Evolutionary conservation across 2,113 vertebrate species (phyloP), one percentile per base, ranked within the genome.

Genomic region (Scopus umbretta): DNA sequence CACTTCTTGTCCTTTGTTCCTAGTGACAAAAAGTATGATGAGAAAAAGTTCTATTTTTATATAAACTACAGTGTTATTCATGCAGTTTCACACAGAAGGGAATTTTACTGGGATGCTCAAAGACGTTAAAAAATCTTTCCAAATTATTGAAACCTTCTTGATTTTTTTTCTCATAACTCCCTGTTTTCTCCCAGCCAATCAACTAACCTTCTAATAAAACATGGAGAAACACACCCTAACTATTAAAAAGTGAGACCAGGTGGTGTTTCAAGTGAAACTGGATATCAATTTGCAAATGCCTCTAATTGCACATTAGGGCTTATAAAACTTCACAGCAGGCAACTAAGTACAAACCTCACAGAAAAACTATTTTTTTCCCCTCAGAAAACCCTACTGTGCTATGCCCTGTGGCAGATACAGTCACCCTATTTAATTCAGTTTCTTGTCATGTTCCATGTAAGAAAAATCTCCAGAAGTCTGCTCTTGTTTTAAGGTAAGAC

Each of bases 231-330:
- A 40, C 23, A 84, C 20, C 6, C 38, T 52, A 59, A 43, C 34
- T 63, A 71, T 5, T 96, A 85, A 89, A 88, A 79, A 34, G 10
- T 50, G 20, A 90, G 38, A 81, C 26, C 86, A 96, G 83, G 76
- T 91, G 89, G 65, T 87, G 52, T 52, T 81, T 89, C 83, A 87
- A 92, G 52, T 43, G 65, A 94, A 95, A 89, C 20, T 80, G 47
- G 29, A 92, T 56, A 95, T 75, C 30, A 93, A 26, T 82, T 91
- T 95, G 78, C 70, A 91, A 94, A 90, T 80, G 55, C 18, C 16
- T 95, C 30, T 91, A 92, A 91, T 87, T 92, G n/a, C 70, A 87
- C 73, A 81, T 72, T 82, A 84, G 52, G 49, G 61, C 55, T 93
- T 81, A 52, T 65, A 75, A 79, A 91, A 71, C 1, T 49, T 53